Percentiles rank a stretch among this genome's conserved stretches.
Evolutionary conservation across 2,888 invertebrate genomes (phyloP).

Genomic region (Poecilobothrus nobilitatus): DNA sequence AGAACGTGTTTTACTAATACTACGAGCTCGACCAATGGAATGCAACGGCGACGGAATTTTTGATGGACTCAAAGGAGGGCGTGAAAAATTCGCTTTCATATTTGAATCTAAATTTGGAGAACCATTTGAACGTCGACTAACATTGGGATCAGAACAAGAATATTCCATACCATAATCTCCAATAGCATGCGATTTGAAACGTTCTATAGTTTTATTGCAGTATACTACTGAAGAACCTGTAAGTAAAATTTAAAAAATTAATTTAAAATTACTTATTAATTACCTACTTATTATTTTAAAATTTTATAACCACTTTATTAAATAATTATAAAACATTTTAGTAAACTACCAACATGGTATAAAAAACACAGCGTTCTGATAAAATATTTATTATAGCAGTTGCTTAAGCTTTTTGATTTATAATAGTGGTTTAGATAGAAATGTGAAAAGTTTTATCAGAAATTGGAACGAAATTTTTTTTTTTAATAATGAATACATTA

Average conservation of each 20-base stretch:
- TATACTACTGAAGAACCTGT: constrained; percentile 24
- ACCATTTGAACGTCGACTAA: constrained; percentile 19
- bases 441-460: no score
- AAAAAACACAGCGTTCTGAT: no score
- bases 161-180: constrained; percentile 43
- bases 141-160: not conserved
- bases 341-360: no score
- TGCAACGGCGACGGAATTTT: constrained; percentile 75
- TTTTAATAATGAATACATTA: no score
- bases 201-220: constrained; percentile 34
- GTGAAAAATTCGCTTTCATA: constrained; percentile 18
- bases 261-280: no score
- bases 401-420: no score
- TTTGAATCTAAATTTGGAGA: constrained; percentile 13
- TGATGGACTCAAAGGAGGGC: constrained; percentile 49
- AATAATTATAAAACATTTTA: no score
- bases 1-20: constrained; percentile 43
- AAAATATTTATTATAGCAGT: no score
- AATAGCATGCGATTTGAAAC: constrained; percentile 37
- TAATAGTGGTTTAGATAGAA: no score
- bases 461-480: no score
- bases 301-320: no score
- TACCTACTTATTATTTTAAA: no score
- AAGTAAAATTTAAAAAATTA: not conserved
- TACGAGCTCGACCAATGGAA: constrained; percentile 48